These are phyloP conservation scores for Corvus moneduloides DNA, from an alignment of 2,113 vertebrate genomes.

Conservation along the genomic window DNA sequence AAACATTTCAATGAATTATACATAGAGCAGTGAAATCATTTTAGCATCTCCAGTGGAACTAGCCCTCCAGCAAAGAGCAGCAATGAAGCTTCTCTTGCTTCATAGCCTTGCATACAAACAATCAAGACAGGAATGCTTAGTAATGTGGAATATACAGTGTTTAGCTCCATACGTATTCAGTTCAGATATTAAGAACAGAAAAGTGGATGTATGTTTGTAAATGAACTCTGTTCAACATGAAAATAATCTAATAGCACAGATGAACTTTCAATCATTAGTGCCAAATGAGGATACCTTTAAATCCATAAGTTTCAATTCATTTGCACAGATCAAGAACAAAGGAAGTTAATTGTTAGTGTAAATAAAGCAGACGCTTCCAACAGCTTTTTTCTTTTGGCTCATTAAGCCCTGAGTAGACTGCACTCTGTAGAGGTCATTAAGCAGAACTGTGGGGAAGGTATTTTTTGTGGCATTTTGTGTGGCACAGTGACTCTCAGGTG, in stretches of 20 bases:
- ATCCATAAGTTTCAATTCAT: neutral
- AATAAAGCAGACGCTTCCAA: slow-evolving; percentile 8
- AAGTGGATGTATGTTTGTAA: neutral
- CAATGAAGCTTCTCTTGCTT: neutral
- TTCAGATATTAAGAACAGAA: neutral
- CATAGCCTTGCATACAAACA: neutral
- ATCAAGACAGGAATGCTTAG: neutral
- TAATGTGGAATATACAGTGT: neutral
- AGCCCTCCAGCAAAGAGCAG: slow-evolving; percentile 16
- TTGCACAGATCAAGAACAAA: neutral
- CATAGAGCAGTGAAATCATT: neutral
- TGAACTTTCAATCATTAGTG: neutral
- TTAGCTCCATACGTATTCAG: neutral
- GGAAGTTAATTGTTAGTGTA: slow-evolving; percentile 37
- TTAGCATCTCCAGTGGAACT: neutral
- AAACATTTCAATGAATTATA: neutral
- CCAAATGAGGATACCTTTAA: neutral
- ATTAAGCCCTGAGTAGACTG: slow-evolving; percentile 47
- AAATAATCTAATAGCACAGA: neutral
- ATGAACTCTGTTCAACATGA: neutral
- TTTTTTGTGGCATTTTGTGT: neutral
- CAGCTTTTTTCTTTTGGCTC: slow-evolving; percentile 53
- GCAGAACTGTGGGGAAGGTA: slow-evolving; percentile 7
- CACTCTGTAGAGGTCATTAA: neutral
- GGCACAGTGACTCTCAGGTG: slow-evolving; percentile 5